Evolutionary conservation across 1,140 invertebrate species (phyloP).

Genomic region (Drosophila sulfurigaster): DNA sequence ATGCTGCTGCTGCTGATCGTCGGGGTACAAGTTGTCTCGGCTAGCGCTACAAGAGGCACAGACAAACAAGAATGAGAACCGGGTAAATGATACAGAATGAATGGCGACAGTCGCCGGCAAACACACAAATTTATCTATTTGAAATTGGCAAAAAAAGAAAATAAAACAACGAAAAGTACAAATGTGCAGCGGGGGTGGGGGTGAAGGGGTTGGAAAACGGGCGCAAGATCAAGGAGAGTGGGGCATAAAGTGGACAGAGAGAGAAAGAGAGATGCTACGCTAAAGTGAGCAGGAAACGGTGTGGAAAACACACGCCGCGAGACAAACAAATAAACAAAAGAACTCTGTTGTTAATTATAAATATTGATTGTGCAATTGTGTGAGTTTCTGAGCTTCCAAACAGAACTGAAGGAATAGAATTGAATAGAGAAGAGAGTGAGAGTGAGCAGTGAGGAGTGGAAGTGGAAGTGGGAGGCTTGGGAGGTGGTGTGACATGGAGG

Average conservation of each 20-base stretch:
- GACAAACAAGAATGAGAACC: constrained; percentile 68
- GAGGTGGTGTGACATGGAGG: constrained; percentile 30
- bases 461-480: not conserved
- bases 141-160: constrained; percentile 50
- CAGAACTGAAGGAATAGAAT: not conserved
- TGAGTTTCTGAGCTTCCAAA: constrained; percentile 11
- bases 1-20: constrained; percentile 73
- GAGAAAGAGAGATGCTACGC: constrained; percentile 51
- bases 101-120: constrained; percentile 57
- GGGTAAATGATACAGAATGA: constrained; percentile 31
- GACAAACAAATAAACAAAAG: constrained; percentile 77
- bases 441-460: not conserved
- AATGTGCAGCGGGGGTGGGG: constrained; percentile 26
- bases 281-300: constrained; percentile 76
- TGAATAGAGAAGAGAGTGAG: not conserved
- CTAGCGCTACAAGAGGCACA: constrained; percentile 72
- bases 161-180: not conserved
- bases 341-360: constrained; percentile 74
- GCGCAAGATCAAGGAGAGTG: not conserved
- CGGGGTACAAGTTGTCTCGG: constrained; percentile 83
- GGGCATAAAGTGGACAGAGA: constrained; percentile 21
- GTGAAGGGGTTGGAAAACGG: constrained; percentile 8
- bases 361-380: constrained; percentile 77
- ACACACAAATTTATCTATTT: constrained; percentile 76
- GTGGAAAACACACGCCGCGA: constrained; percentile 44